Conservation (phyloP, 2,113 vertebrate genomes). For the Anhinga rufa region DNA sequence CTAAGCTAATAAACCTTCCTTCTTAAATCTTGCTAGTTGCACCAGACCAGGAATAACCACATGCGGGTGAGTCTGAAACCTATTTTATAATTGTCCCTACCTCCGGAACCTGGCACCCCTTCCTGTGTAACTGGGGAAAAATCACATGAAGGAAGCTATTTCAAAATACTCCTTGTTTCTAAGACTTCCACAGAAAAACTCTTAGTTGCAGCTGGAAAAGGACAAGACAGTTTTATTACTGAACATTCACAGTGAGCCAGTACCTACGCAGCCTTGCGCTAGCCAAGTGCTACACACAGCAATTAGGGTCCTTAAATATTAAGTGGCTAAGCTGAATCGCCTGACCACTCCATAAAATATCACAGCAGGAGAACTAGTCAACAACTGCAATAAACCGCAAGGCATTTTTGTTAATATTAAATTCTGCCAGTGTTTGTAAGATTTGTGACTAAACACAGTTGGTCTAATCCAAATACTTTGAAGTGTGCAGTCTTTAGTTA, state of each 20-base stretch:
- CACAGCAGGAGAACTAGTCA: neutral
- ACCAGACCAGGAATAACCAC: neutral
- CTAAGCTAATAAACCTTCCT: neutral
- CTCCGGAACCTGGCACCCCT: neutral
- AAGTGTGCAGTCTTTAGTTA: neutral
- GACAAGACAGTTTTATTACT: neutral
- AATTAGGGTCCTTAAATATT: neutral
- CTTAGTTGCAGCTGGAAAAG: neutral
- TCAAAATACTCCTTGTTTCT: neutral
- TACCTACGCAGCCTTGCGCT: neutral
- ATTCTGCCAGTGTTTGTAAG: neutral
- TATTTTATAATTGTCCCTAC: neutral
- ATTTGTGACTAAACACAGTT: neutral
- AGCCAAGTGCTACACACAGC: neutral
- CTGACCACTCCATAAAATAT: neutral
- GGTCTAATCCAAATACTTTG: neutral
- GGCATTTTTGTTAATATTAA: neutral
- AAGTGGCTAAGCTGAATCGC: neutral
- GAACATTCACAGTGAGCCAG: neutral
- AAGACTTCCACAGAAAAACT: neutral
- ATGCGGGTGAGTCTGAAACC: neutral
- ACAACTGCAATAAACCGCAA: neutral
- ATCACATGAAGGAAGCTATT: neutral
- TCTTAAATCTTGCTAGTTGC: neutral
- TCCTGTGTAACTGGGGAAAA: neutral